Percentiles rank a stretch among this genome's conserved stretches.
phyloP scores from a whole-genome alignment of 1,140 invertebrate species.

The Heliothis subflexa region DNA sequence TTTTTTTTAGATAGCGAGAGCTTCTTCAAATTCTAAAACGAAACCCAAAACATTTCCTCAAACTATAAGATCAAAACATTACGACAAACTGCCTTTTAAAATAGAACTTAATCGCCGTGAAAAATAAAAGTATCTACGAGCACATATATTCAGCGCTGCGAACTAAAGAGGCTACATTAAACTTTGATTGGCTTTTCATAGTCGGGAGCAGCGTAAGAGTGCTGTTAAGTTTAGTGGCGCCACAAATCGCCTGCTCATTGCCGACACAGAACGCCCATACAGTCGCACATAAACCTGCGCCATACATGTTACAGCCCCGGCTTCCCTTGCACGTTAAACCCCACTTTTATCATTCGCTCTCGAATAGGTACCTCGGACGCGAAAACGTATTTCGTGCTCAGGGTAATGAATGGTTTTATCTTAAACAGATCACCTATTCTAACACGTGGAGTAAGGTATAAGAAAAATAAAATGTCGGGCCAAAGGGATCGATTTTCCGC shows the following conservation, averaged over 20 bases:
- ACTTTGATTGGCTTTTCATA: slow-evolving; percentile 76
- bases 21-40: no score
- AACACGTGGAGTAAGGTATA: slow-evolving; percentile 32
- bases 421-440: slow-evolving; percentile 49
- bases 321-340: slow-evolving; percentile 40
- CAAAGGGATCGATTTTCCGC: slow-evolving; percentile 39
- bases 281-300: slow-evolving; percentile 49
- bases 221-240: slow-evolving; percentile 68
- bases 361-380: slow-evolving; percentile 32
- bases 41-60: no score
- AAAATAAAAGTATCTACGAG: slow-evolving; percentile 5
- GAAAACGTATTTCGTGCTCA: slow-evolving; percentile 50
- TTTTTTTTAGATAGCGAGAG: no score
- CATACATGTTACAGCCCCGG: slow-evolving; percentile 13
- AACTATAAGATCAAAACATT: neutral
- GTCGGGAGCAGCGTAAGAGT: slow-evolving; percentile 56
- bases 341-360: slow-evolving; percentile 53
- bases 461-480: slow-evolving; percentile 44
- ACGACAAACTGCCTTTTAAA: neutral
- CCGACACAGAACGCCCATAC: slow-evolving; percentile 48
- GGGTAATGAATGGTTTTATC: slow-evolving; percentile 51
- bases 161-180: slow-evolving; percentile 59
- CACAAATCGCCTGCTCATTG: slow-evolving; percentile 64
- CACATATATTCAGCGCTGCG: slow-evolving; percentile 20
- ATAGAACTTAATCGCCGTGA: neutral